Evolutionary conservation across 2,797 vertebrate species (phyloP).

Genomic region (Pseudocheirus occidentalis): DNA sequence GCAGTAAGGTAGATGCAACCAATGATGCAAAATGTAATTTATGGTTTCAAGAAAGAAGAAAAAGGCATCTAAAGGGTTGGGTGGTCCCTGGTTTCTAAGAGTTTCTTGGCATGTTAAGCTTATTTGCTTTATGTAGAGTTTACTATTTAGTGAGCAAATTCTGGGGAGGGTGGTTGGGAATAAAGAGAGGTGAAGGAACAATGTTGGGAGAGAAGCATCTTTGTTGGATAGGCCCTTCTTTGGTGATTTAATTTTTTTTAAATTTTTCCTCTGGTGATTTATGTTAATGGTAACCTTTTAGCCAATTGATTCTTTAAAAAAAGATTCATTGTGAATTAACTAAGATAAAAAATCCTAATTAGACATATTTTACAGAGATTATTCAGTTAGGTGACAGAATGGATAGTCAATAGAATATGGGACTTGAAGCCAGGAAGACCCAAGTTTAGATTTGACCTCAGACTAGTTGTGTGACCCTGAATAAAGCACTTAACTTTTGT

Average conservation of each 20-base stretch:
- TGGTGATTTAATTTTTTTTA: too few species aligned
- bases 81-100: too few species aligned
- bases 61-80: neutral
- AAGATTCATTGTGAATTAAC: too few species aligned
- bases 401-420: neutral
- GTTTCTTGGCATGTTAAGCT: too few species aligned
- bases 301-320: too few species aligned
- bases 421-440: neutral
- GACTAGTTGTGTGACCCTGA: neutral
- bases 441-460: neutral
- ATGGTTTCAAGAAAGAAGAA: conserved; percentile 27
- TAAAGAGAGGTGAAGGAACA: neutral
- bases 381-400: neutral
- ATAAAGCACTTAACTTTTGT: neutral
- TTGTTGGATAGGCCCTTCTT: too few species aligned
- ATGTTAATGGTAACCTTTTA: too few species aligned
- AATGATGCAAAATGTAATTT: neutral
- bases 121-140: too few species aligned
- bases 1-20: neutral
- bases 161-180: too few species aligned
- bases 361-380: neutral
- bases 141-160: neutral
- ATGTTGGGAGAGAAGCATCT: too few species aligned
- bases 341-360: too few species aligned
- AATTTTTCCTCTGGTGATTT: too few species aligned